Conservation (phyloP, 2,113 vertebrate genomes). For the Muntiacus muntjak region DNA sequence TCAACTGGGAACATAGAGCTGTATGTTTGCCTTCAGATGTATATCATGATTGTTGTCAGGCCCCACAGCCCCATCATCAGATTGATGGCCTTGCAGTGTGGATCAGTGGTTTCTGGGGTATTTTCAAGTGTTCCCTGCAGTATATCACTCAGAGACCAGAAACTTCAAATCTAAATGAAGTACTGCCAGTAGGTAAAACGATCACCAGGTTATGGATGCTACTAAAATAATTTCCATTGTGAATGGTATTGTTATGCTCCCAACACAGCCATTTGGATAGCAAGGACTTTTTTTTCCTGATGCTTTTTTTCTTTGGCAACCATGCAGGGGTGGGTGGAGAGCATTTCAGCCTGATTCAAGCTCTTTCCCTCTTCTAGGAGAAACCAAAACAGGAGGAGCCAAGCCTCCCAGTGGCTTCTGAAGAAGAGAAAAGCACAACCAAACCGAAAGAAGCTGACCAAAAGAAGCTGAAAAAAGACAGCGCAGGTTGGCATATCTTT, state of each 20-base stretch:
- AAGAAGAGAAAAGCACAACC: conserved; percentile 45
- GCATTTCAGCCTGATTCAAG: not conserved
- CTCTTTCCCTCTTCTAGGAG: conserved; percentile 62
- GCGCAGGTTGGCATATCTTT: conserved; percentile 69
- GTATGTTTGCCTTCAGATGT: not conserved
- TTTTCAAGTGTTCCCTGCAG: not conserved
- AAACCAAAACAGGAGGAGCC: conserved; percentile 56
- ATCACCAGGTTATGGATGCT: not conserved
- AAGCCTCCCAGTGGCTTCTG: not conserved
- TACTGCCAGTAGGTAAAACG: not conserved
- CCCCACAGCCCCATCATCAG: not conserved
- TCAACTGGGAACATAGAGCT: not conserved
- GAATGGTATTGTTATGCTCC: not conserved
- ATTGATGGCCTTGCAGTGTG: not conserved
- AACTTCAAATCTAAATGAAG: not conserved
- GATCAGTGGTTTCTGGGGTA: not conserved
- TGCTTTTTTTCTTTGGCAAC: not conserved
- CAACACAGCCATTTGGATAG: not conserved
- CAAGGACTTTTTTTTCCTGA: not conserved
- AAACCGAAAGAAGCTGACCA: not conserved
- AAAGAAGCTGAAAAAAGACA: not conserved
- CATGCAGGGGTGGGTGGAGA: not conserved
- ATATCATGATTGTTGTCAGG: not conserved
- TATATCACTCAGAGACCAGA: not conserved
- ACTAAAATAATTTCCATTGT: not conserved